Conservation (phyloP, 2,113 vertebrate species). For the Octodon degus region DNA sequence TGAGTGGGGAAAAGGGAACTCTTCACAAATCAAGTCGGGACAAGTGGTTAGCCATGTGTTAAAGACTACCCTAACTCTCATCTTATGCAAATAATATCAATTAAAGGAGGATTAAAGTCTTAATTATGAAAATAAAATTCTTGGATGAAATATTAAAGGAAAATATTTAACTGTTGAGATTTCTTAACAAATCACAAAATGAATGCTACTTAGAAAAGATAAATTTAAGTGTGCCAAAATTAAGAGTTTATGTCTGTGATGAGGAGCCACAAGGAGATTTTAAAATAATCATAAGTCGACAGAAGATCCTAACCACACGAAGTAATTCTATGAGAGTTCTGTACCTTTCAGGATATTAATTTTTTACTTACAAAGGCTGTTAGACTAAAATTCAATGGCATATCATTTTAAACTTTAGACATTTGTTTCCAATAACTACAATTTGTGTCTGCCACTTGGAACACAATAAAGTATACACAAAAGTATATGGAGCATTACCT, state of each 20-base stretch:
- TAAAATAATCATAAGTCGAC: background rate
- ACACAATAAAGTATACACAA: background rate
- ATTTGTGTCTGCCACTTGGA: background rate
- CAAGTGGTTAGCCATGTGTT: background rate
- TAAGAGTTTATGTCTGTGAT: background rate
- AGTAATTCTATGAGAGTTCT: background rate
- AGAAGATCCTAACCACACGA: background rate
- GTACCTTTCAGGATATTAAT: background rate
- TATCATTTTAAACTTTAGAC: background rate
- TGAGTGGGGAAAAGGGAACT: background rate
- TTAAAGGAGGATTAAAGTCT: background rate
- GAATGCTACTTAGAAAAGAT: background rate
- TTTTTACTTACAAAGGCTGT: background rate
- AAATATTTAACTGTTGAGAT: background rate
- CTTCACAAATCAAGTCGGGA: background rate
- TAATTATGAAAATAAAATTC: conserved; percentile 14
- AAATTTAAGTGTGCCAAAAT: background rate
- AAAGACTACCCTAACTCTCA: background rate
- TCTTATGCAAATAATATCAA: background rate
- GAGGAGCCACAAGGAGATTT: background rate
- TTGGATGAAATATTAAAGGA: background rate
- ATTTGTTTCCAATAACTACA: background rate
- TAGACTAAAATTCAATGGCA: background rate
- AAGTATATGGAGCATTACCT: background rate
- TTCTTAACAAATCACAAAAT: background rate